phyloP scores from a whole-genome alignment of 2,888 invertebrate species.

The Ormia ochracea region DNA sequence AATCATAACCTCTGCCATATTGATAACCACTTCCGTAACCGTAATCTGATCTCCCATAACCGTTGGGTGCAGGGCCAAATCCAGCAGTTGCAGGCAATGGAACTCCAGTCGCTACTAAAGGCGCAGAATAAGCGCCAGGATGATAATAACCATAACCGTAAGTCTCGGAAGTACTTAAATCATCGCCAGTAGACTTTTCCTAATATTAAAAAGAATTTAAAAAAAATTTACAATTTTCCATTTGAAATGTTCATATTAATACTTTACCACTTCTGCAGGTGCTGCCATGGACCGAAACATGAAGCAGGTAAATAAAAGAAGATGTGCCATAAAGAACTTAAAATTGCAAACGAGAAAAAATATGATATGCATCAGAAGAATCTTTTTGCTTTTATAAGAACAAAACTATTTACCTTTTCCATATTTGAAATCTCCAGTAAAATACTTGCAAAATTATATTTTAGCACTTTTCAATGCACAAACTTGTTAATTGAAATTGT shows the following conservation, averaged over 20 bases:
- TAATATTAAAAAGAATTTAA: neutral
- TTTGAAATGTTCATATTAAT: no score
- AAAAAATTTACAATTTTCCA: no score
- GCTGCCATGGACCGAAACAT: slow-evolving; percentile 36
- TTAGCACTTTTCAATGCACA: slow-evolving; percentile 38
- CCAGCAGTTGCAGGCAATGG: slow-evolving; percentile 25
- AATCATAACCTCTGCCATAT: slow-evolving; percentile 62
- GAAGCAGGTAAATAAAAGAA: slow-evolving; percentile 32
- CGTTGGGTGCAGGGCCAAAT: neutral
- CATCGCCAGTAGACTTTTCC: slow-evolving; percentile 54
- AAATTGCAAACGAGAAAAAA: neutral
- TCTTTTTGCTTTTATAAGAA: neutral
- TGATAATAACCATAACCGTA: slow-evolving; percentile 67
- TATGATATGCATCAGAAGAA: neutral
- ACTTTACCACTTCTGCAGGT: slow-evolving; percentile 47
- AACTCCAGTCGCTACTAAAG: neutral
- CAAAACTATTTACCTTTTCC: slow-evolving; percentile 11
- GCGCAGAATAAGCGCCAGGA: slow-evolving; percentile 53
- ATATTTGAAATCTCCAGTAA: slow-evolving; percentile 33
- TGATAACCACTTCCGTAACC: slow-evolving; percentile 63
- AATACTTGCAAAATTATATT: slow-evolving; percentile 26
- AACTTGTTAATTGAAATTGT: slow-evolving; percentile 42
- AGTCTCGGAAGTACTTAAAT: slow-evolving; percentile 66
- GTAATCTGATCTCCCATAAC: slow-evolving; percentile 55
- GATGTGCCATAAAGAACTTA: neutral